A percentile compares a stretch with the other conserved stretches of the same genome.
Conservation (phyloP, 2,888 invertebrate genomes). For the Leucozona laternaria region DNA sequence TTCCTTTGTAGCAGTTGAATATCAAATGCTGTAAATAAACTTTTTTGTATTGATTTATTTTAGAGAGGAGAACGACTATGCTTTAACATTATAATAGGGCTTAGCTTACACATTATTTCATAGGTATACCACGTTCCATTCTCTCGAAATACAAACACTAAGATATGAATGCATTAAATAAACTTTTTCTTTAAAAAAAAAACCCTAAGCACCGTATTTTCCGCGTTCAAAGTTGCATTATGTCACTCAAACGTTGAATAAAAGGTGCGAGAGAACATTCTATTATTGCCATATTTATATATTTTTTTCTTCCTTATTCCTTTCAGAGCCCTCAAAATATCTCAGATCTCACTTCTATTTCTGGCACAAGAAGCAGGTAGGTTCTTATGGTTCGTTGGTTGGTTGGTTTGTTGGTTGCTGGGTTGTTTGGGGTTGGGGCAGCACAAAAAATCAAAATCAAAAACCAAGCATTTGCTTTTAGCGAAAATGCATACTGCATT, state of each 20-base stretch:
- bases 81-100: constrained; percentile 24
- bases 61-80: neutral
- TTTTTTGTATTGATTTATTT: constrained; percentile 49
- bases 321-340: constrained; percentile 55
- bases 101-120: constrained; percentile 8
- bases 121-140: neutral
- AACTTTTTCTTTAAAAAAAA: constrained; percentile 38
- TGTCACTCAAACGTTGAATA: constrained; percentile 65
- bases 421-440: neutral
- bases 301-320: constrained; percentile 64
- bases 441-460: constrained; percentile 47
- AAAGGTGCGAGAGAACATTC: constrained; percentile 51
- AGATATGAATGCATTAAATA: constrained; percentile 56
- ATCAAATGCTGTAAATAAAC: constrained; percentile 35
- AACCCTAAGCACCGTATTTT: constrained; percentile 49
- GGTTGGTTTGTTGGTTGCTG: neutral
- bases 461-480: constrained; percentile 59
- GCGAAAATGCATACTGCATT: constrained; percentile 29
- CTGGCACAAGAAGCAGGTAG: constrained; percentile 30
- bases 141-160: constrained; percentile 5
- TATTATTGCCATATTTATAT: constrained; percentile 59
- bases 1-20: constrained; percentile 5
- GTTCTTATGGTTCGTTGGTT: constrained; percentile 1
- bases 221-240: constrained; percentile 58
- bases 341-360: constrained; percentile 57